Percentiles rank a stretch among this genome's conserved stretches.
Evolutionary conservation across 2,797 vertebrate species (phyloP).

Genomic region (Eurystomus glaucurus): DNA sequence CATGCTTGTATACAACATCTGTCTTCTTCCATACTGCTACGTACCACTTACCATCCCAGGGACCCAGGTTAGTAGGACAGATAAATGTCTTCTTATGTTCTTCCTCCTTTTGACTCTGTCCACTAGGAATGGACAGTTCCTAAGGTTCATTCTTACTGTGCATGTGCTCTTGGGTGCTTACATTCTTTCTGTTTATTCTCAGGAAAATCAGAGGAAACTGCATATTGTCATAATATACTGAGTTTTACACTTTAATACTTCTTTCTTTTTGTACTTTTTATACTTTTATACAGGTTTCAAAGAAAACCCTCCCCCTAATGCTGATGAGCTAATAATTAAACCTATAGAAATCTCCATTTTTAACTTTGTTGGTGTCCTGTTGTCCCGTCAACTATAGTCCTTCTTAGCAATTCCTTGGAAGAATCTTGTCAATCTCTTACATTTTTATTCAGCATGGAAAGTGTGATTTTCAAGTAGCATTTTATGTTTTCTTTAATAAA

Average conservation of each 20-base stretch:
- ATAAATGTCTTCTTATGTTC: not conserved
- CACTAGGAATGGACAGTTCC: not conserved
- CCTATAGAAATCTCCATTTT: not conserved
- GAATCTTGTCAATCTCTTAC: not conserved
- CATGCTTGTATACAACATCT: not conserved
- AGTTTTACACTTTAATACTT: not conserved
- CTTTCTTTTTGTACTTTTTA: no score
- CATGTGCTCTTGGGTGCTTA: not conserved
- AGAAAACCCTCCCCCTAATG: not conserved
- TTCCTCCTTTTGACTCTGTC: not conserved
- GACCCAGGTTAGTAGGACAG: no score
- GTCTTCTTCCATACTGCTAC: not conserved
- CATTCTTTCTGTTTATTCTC: not conserved
- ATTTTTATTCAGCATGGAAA: not conserved
- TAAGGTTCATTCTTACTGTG: not conserved
- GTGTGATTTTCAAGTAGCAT: not conserved
- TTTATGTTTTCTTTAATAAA: not conserved
- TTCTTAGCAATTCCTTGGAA: not conserved
- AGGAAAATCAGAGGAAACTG: not conserved
- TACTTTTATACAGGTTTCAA: not conserved
- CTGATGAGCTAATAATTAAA: not conserved
- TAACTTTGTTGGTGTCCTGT: not conserved
- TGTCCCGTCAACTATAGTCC: not conserved
- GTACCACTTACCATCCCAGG: not conserved
- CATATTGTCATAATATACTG: not conserved